These are phyloP conservation scores for Leptarthrus brevirostris DNA, from an alignment of 2,888 invertebrate species.

Conservation along the genomic window DNA sequence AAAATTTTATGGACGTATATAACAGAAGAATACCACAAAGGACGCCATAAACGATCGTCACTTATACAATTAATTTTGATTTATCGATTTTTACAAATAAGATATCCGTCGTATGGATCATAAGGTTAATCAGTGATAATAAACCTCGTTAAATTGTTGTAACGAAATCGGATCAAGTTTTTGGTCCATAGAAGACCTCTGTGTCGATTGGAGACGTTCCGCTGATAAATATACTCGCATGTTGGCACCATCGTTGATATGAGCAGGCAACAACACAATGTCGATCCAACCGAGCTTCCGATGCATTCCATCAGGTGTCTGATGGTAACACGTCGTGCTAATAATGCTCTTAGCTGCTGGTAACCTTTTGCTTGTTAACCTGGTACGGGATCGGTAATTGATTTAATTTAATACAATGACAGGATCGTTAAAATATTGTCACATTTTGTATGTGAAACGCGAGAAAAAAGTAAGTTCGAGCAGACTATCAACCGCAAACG, in stretches of 20 bases:
- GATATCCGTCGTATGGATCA: slow-evolving; percentile 12
- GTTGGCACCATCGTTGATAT: not conserved
- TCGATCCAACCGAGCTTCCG: not conserved
- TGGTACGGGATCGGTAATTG: slow-evolving; percentile 39
- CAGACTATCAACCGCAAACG: not conserved
- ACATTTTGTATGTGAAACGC: slow-evolving; percentile 11
- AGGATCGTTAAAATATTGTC: slow-evolving; percentile 49
- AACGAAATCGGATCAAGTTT: slow-evolving; percentile 20
- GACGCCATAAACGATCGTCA: slow-evolving; percentile 45
- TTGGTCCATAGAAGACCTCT: not conserved
- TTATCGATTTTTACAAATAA: slow-evolving; percentile 44
- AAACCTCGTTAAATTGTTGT: slow-evolving; percentile 10
- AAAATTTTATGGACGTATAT: slow-evolving; percentile 39
- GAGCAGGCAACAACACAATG: not conserved
- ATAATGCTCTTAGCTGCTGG: slow-evolving; percentile 9
- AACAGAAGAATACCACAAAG: slow-evolving; percentile 29
- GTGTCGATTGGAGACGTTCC: not conserved
- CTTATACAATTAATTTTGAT: slow-evolving; percentile 45
- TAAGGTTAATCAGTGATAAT: slow-evolving; percentile 38
- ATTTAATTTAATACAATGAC: slow-evolving; percentile 49
- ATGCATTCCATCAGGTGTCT: slow-evolving; percentile 48
- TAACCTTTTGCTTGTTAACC: slow-evolving; percentile 39
- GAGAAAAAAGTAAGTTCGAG: not conserved
- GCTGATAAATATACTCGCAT: too few species aligned
- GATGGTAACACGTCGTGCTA: slow-evolving; percentile 25